A percentile compares a stretch with the other conserved stretches of the same genome.
Evolutionary conservation across 2,113 vertebrate genomes (phyloP).

Genomic region (Xerus inauris): DNA sequence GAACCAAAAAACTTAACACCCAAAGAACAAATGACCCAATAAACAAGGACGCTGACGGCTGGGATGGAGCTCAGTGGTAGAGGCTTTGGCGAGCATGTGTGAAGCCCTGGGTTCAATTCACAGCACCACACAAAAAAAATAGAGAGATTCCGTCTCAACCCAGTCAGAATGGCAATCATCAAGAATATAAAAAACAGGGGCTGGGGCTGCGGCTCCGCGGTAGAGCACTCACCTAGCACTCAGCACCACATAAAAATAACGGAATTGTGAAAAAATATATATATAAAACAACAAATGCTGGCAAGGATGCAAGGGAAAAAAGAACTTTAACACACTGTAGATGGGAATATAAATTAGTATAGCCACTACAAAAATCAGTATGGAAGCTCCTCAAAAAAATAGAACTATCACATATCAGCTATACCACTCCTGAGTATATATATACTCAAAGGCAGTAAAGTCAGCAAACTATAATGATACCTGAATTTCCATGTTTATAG

Average conservation of each 20-base stretch:
- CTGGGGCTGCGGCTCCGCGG: too few relatives aligned
- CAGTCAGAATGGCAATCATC: not conserved
- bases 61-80: too few relatives aligned
- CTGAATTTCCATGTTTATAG: not conserved
- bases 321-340: not conserved
- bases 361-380: not conserved
- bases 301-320: not conserved
- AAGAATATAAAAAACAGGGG: not conserved
- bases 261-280: too few relatives aligned
- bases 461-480: not conserved
- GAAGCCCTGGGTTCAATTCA: too few relatives aligned
- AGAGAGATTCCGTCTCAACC: not conserved
- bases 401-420: not conserved
- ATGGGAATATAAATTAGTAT: not conserved
- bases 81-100: too few relatives aligned
- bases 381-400: not conserved
- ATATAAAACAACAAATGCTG: not conserved
- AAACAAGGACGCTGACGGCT: not conserved
- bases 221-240: too few relatives aligned
- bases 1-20: not conserved
- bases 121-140: too few relatives aligned
- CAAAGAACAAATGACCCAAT: not conserved
- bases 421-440: not conserved
- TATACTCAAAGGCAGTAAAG: not conserved
- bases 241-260: too few relatives aligned